Evolutionary conservation across 1,140 invertebrate species (phyloP).

Genomic region (Cydia splendana): DNA sequence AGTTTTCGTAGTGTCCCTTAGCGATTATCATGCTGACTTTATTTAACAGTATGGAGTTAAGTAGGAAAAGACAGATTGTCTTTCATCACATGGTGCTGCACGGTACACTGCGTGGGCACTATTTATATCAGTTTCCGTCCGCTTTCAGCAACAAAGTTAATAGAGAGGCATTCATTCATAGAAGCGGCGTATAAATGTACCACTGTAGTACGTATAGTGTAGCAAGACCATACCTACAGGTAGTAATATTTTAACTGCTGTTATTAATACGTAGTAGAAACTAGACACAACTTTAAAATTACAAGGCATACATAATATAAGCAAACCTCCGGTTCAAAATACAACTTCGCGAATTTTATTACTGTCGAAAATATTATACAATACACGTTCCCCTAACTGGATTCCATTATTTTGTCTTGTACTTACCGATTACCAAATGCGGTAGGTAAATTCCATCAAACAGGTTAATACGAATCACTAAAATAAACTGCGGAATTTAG

Average conservation of each 20-base stretch:
- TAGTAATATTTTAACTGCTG: neutral
- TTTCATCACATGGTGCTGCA: neutral
- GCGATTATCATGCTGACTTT: neutral
- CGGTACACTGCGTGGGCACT: neutral
- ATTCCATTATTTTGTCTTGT: neutral
- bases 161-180: constrained; percentile 15
- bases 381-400: neutral
- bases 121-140: constrained; percentile 24
- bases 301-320: constrained; percentile 21
- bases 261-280: neutral
- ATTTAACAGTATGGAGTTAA: neutral
- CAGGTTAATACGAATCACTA: constrained; percentile 24
- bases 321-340: neutral
- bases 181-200: neutral
- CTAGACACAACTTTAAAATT: neutral
- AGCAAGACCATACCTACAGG: neutral
- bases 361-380: neutral
- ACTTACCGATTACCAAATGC: constrained; percentile 25
- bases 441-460: constrained; percentile 12
- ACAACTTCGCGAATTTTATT: neutral
- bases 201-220: neutral
- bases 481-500: constrained; percentile 25
- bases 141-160: constrained; percentile 20
- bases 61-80: neutral
- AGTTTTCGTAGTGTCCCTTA: too few relatives aligned